These are phyloP conservation scores for Semotilus atromaculatus DNA, from an alignment of 2,797 vertebrate species.

Conservation along the genomic window DNA sequence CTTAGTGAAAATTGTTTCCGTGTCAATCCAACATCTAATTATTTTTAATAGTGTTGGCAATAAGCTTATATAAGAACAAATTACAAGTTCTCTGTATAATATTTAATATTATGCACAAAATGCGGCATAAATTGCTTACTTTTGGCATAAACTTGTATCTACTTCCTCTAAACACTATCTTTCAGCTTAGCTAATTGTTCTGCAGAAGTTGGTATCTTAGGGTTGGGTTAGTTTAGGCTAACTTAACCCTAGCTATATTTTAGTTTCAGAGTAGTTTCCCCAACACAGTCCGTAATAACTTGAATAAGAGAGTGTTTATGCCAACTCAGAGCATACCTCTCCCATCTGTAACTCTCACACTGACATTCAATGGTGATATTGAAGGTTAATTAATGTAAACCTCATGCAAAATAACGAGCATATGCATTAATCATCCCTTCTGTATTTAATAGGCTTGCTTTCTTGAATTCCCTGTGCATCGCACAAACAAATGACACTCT, in stretches of 20 bases:
- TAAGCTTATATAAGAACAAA: not conserved
- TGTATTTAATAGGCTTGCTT: slow-evolving; percentile 67
- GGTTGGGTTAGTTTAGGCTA: not conserved
- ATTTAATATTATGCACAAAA: not conserved
- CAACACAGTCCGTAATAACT: not conserved
- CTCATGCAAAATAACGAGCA: slow-evolving; percentile 63
- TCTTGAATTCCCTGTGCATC: slow-evolving; percentile 6
- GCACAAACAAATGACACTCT: slow-evolving; percentile 19
- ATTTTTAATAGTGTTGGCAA: not conserved
- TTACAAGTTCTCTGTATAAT: not conserved
- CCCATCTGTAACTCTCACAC: slow-evolving; percentile 67
- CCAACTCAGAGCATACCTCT: slow-evolving; percentile 63
- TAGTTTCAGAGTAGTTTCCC: not conserved
- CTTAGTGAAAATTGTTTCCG: not conserved
- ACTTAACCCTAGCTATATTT: not conserved
- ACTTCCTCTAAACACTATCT: not conserved
- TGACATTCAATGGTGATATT: slow-evolving; percentile 52
- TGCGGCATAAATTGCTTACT: not conserved
- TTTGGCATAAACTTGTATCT: not conserved
- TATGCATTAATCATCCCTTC: slow-evolving; percentile 73
- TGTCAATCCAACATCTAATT: not conserved
- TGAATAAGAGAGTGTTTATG: not conserved
- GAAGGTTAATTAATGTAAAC: slow-evolving; percentile 72
- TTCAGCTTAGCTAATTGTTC: not conserved
- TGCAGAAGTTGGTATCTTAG: not conserved